These are phyloP conservation scores for Sylvilagus floridanus DNA, from an alignment of 2,797 vertebrate genomes.

Conservation along the genomic window DNA sequence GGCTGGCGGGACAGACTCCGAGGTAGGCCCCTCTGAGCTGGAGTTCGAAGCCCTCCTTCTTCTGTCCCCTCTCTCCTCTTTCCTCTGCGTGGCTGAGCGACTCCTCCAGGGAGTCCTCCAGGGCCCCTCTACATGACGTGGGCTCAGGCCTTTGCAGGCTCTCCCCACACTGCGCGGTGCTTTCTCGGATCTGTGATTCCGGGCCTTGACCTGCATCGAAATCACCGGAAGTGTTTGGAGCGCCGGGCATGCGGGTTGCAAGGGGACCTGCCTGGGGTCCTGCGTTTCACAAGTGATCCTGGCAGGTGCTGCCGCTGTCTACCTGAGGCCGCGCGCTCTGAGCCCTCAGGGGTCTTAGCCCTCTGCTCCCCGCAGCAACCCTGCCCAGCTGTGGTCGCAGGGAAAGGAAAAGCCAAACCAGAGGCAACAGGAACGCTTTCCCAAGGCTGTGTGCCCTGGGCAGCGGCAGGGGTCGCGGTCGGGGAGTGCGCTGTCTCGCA, in stretches of 20 bases:
- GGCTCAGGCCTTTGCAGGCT: background rate
- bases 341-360: background rate
- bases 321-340: background rate
- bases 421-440: background rate
- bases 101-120: background rate
- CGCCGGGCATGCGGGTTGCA: background rate
- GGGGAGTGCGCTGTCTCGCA: background rate
- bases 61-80: background rate
- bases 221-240: background rate
- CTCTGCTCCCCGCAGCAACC: background rate
- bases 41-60: background rate
- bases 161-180: fast-evolving
- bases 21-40: background rate
- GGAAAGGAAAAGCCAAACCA: background rate
- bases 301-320: too few species aligned
- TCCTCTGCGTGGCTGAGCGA: background rate
- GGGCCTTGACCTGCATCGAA: background rate
- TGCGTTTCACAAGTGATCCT: background rate
- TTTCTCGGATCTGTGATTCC: background rate
- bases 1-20: background rate
- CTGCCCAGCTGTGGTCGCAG: background rate
- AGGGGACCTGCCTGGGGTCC: background rate
- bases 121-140: background rate
- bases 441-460: background rate
- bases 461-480: background rate